These are phyloP conservation scores for Noctilio leporinus DNA, from an alignment of 2,113 vertebrate genomes.

Conservation along the genomic window DNA sequence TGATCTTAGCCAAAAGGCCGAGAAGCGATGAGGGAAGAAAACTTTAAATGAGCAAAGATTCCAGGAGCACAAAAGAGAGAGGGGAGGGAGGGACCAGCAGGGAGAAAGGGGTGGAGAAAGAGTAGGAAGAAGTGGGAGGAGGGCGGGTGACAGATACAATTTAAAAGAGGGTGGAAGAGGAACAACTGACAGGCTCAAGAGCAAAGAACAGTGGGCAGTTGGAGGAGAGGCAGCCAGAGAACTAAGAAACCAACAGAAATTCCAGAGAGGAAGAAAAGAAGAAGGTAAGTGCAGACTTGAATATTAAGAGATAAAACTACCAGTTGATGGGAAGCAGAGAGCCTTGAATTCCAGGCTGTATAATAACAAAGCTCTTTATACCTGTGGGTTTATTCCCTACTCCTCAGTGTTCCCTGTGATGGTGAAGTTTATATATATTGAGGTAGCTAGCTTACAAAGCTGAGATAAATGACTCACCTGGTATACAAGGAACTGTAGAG, in stretches of 20 bases:
- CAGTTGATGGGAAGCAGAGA: slow-evolving; percentile 4
- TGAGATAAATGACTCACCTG: neutral
- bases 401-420: neutral
- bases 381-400: neutral
- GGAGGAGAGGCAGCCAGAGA: slow-evolving; percentile 33
- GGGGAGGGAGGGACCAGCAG: neutral
- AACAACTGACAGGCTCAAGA: slow-evolving; percentile 68
- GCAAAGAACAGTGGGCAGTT: slow-evolving; percentile 36
- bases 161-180: slow-evolving; percentile 73
- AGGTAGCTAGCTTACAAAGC: neutral
- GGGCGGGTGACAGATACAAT: slow-evolving; percentile 62
- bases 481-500: neutral
- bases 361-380: neutral
- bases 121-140: slow-evolving; percentile 68
- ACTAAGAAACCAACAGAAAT: neutral
- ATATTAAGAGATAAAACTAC: slow-evolving; percentile 8
- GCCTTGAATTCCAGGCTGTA: neutral
- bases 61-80: slow-evolving; percentile 49
- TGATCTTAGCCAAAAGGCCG: too few relatives aligned
- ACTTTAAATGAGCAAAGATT: slow-evolving; percentile 63
- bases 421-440: neutral
- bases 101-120: slow-evolving; percentile 65
- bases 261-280: slow-evolving; percentile 47
- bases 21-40: slow-evolving; percentile 22
- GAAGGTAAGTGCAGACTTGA: slow-evolving; percentile 69